Evolutionary conservation across 2,888 invertebrate species (phyloP), one percentile per base, ranked within the genome.

Genomic region (Mystacides longicornis): DNA sequence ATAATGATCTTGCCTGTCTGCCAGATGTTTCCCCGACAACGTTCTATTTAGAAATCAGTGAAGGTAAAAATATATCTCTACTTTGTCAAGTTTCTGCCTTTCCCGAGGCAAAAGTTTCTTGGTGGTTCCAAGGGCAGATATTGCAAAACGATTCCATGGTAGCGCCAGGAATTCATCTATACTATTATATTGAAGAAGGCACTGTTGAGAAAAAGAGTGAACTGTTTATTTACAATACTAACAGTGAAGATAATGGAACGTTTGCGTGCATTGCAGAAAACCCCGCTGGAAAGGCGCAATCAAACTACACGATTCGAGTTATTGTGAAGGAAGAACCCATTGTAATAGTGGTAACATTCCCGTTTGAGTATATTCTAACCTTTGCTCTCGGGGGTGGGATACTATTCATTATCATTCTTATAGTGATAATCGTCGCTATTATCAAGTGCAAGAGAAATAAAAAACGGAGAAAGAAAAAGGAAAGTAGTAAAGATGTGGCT

Each of bases 181-280:
- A 84, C 64, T 87, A 85, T 72, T 86, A 80, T 64, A 79, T 85
- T 11, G 86, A 87, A 65, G 86, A 85, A 64, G 85, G 85, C n/a
- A 74, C 78, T 1, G 82, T 83, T 62, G 86, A 87, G 66, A 87
- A 87, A 71, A 82, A 81, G 62, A 88, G 88, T 65, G 88, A 89
- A 70, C 77, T 91, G 55, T 85, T 86, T 66, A 86, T 91, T 64
- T 84, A 84, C 65, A 87, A 88, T 67, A 83, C 87, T 20, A 85
- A 83, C 27, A 80, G 79, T 37, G 87, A 87, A 61, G 89, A 92
- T 67, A 91, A 92, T 65, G 93, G 93, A 3, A 89, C 87, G 7
- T 93, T 90, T 68, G 81, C 87, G 2, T 94, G 93, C 69, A 79
- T 87, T 14, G 93, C 93, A 0, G 89, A 89, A 66, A 93, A 93